A percentile compares a stretch with the other conserved stretches of the same genome.
Conservation (phyloP, 2,113 vertebrate species). For the Poeciliopsis retropinna region DNA sequence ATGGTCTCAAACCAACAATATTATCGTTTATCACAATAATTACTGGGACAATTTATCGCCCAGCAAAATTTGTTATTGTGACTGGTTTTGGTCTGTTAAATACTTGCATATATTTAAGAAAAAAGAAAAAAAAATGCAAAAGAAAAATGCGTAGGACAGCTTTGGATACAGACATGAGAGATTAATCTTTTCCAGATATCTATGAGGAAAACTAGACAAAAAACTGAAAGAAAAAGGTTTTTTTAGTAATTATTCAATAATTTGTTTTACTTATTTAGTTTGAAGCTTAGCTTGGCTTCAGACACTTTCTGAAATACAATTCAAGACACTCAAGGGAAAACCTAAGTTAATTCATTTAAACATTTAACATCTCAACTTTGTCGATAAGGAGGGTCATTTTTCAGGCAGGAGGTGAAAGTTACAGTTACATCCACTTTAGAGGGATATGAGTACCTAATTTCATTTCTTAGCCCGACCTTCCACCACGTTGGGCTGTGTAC, state of each 20-base stretch:
- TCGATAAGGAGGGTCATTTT: neutral
- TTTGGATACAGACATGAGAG: neutral
- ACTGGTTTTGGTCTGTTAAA: slow-evolving; percentile 12
- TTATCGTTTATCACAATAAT: no score
- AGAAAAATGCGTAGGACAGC: neutral
- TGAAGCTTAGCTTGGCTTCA: neutral
- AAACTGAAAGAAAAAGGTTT: neutral
- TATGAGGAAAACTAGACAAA: neutral
- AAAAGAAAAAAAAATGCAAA: neutral
- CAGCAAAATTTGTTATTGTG: neutral
- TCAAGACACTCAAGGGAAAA: neutral
- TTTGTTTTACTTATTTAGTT: neutral
- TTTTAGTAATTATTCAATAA: neutral
- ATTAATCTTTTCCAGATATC: neutral
- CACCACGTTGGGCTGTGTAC: neutral
- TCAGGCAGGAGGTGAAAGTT: neutral
- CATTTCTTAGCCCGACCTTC: neutral
- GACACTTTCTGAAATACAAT: neutral
- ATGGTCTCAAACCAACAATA: no score
- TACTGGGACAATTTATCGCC: no score
- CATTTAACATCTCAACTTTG: neutral
- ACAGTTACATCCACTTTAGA: neutral
- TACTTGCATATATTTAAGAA: neutral
- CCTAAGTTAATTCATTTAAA: neutral
- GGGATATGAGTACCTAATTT: neutral